Conservation (phyloP, 1,140 invertebrate genomes). For the Drosophila orosa region DNA sequence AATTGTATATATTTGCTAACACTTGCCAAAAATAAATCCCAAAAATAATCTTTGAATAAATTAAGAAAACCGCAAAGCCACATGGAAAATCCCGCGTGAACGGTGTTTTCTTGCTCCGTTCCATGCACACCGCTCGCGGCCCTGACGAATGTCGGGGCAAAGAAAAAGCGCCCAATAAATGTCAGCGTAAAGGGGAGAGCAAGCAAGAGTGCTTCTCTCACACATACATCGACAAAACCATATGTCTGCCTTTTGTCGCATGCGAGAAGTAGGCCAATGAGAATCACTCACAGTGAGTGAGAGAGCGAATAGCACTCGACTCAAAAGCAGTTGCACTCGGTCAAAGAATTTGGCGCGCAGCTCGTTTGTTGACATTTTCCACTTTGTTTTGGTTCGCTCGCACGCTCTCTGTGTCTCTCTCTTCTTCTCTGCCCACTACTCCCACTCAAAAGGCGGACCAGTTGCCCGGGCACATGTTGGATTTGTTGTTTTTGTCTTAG, state of each 20-base stretch:
- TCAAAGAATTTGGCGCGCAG: constrained; percentile 72
- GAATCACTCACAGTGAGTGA: constrained; percentile 5
- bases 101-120: constrained; percentile 45
- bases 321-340: constrained; percentile 45
- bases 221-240: constrained; percentile 19
- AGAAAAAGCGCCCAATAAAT: constrained; percentile 59
- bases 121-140: constrained; percentile 14
- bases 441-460: constrained; percentile 27
- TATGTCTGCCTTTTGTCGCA: constrained; percentile 44
- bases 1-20: constrained; percentile 2
- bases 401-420: constrained; percentile 4
- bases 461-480: constrained; percentile 50
- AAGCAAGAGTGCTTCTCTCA: constrained; percentile 17
- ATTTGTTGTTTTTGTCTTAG: constrained; percentile 15
- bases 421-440: constrained; percentile 19
- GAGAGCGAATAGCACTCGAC: constrained; percentile 15
- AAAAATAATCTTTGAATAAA: constrained; percentile 1
- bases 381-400: constrained; percentile 71
- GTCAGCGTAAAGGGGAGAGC: constrained; percentile 61
- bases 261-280: constrained; percentile 39
- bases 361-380: constrained; percentile 82
- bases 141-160: constrained; percentile 61
- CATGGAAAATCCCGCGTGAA: constrained; percentile 28
- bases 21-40: not conserved
- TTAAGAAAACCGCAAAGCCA: constrained; percentile 10